Evolutionary conservation across 1,140 invertebrate species (phyloP).

Genomic region (Drosophila burlai): DNA sequence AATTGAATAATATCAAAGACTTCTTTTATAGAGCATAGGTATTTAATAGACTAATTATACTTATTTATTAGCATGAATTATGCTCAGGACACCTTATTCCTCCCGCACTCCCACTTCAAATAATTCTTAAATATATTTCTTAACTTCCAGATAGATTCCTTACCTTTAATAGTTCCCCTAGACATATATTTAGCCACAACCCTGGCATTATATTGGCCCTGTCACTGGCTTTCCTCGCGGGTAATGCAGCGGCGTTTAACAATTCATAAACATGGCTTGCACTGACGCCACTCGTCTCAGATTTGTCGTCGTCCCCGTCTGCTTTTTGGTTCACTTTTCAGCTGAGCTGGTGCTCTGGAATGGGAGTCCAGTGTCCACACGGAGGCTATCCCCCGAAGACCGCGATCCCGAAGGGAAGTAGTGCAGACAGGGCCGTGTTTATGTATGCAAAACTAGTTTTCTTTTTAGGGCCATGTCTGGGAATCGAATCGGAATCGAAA

Average conservation of each 20-base stretch:
- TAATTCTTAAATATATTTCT: background rate
- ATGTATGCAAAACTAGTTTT: constrained; percentile 82
- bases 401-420: constrained; percentile 67
- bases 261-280: constrained; percentile 78
- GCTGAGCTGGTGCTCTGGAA: constrained; percentile 7
- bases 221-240: constrained; percentile 38
- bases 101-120: too few relatives aligned
- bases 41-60: too few relatives aligned
- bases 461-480: constrained; percentile 80
- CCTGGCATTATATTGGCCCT: constrained; percentile 36
- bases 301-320: constrained; percentile 41
- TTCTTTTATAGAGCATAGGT: background rate
- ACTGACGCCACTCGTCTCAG: constrained; percentile 77
- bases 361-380: constrained; percentile 19
- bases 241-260: constrained; percentile 70
- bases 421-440: constrained; percentile 74
- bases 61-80: too few relatives aligned
- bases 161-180: background rate
- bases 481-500: constrained; percentile 64
- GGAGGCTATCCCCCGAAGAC: constrained; percentile 1
- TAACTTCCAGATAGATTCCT: background rate
- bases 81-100: too few relatives aligned
- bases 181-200: constrained; percentile 1
- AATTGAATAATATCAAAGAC: background rate
- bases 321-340: constrained; percentile 31